Base-by-base conservation (phyloP, 1,140 invertebrate genomes). In the Drosophila tani region DNA sequence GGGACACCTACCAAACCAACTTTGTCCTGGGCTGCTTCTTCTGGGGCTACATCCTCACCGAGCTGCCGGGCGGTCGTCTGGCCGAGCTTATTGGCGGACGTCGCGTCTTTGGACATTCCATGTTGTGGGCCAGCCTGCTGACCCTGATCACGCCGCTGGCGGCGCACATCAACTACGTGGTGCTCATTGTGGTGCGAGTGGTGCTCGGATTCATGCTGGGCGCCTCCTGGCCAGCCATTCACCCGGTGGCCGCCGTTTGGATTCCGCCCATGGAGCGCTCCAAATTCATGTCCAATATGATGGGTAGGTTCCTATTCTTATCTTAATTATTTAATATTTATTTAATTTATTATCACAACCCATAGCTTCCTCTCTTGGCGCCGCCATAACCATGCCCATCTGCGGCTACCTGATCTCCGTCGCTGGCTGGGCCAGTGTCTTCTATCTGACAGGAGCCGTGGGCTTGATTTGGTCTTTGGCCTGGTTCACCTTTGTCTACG, bases 171-270 rank as follows among this genome's bases (percentile, higher is more conserved):
- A 94, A 95, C 50, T 95, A 95, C 80, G 92, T 94, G 8, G 94
- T 94, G 55, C 92, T 96, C 8, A 94, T 96, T 14, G 93, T 95
- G 9, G 91, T 96, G 0, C 94, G 96, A 56, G 94, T 95, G 1
- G 59, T 96, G 5, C 92, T 97, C 0, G 96, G 96, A 50, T 96
- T 97, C 91, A 95, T 96, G 93, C 93, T 97, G 87, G 95, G 98
- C 63, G 97, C 96, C 7, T 98, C 97, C 6, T 99, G 97, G 96
- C 98, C 98, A 21, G 96, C 97, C 17, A 98, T 98, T 66, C 96
- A 97, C 75, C 97, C 97, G 3, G 96, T 98, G 94, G 96, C 97
- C 27, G 96, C 97, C 0, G 96, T 96, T 79, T 99, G 98, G 98
- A 97, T 98, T 66, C 97, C 97, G 12, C 97, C 97, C 1, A 95